phyloP scores from a whole-genome alignment of 2,797 vertebrate species.

The Spinibarbus caldwelli region DNA sequence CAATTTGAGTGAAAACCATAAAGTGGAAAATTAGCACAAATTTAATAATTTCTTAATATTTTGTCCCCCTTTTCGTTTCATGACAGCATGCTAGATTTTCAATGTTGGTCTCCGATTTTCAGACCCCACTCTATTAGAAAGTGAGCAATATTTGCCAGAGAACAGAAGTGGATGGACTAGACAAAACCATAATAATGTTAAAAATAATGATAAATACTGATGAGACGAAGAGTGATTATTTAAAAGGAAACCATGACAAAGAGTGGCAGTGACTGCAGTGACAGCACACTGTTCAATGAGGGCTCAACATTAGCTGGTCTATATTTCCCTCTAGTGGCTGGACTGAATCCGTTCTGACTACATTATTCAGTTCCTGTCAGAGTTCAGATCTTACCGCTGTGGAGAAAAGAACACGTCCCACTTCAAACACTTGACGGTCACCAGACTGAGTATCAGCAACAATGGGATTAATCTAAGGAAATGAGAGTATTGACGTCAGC shows the following conservation, averaged over 20 bases:
- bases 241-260: neutral
- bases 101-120: neutral
- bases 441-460: constrained; percentile 81
- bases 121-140: neutral
- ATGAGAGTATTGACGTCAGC: constrained; percentile 14
- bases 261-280: neutral
- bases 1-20: neutral
- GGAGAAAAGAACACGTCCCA: constrained; percentile 68
- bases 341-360: neutral
- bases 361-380: neutral
- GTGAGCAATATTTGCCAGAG: neutral
- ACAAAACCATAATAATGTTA: neutral
- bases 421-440: constrained; percentile 80
- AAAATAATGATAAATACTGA: neutral
- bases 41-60: too few relatives aligned
- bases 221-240: neutral
- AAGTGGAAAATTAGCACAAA: too few relatives aligned
- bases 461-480: constrained; percentile 81
- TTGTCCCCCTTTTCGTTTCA: too few relatives aligned
- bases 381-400: constrained; percentile 64
- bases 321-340: constrained; percentile 67
- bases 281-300: neutral
- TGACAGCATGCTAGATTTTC: neutral
- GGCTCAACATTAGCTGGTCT: constrained; percentile 37
- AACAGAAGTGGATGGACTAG: neutral